Conservation (phyloP, 2,797 vertebrate species). For the Smutsia gigantea region DNA sequence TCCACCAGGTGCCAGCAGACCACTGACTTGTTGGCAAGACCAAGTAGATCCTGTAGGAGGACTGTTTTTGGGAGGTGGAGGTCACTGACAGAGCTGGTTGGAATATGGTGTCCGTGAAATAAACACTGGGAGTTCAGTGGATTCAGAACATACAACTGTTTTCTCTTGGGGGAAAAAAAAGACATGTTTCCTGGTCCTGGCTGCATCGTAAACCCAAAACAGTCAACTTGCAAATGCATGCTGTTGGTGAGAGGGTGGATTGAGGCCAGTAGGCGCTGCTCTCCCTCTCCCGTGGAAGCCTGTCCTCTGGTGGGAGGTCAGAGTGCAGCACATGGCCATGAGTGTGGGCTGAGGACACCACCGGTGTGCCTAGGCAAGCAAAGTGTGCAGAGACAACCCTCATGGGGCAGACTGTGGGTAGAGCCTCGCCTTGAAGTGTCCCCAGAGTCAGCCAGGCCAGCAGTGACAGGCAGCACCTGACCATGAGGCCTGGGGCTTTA, state of each 20-base stretch:
- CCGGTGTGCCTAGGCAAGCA: background rate
- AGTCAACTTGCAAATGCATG: background rate
- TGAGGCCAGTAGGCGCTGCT: background rate
- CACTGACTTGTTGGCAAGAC: background rate
- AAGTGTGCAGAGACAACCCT: background rate
- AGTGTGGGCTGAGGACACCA: background rate
- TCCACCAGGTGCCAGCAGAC: background rate
- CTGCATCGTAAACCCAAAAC: background rate
- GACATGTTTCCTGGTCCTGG: background rate
- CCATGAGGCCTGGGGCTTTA: background rate
- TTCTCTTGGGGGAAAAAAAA: background rate
- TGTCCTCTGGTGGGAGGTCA: background rate
- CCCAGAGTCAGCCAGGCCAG: too few relatives aligned
- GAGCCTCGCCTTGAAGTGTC: background rate
- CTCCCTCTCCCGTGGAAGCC: fast-evolving
- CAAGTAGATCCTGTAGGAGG: background rate
- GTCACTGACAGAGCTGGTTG: background rate
- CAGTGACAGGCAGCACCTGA: background rate
- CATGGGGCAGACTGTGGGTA: background rate
- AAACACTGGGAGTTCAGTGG: background rate
- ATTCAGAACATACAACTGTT: background rate
- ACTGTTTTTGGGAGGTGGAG: background rate
- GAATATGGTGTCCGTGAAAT: background rate
- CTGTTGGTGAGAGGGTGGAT: background rate
- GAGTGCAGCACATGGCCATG: background rate